phyloP scores from a whole-genome alignment of 2,797 vertebrate species.

The Pangasius djambal region DNA sequence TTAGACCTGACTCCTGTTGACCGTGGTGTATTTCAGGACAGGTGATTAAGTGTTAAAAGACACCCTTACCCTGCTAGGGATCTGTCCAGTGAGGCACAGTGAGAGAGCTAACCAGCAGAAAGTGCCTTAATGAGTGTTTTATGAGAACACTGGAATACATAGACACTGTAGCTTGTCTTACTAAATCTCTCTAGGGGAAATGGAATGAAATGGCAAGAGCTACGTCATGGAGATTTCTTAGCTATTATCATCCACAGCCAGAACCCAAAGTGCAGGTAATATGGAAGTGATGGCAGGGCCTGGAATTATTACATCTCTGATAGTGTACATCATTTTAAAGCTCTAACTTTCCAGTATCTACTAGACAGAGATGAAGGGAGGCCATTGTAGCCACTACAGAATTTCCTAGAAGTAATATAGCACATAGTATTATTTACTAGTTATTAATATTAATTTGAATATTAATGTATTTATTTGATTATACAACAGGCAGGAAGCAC shows the following conservation, averaged over 20 bases:
- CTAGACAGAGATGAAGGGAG: background rate
- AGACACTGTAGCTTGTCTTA: constrained; percentile 5
- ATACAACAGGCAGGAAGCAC: background rate
- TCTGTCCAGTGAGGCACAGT: constrained; percentile 12
- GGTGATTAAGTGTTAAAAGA: background rate
- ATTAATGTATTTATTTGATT: background rate
- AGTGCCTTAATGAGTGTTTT: constrained; percentile 44
- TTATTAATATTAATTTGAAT: background rate
- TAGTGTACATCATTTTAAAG: constrained; percentile 52
- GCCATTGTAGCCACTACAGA: background rate
- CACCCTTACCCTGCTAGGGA: constrained; percentile 8
- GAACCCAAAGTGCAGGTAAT: constrained; percentile 41
- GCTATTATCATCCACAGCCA: constrained; percentile 62
- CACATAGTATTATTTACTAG: background rate
- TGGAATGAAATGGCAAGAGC: constrained; percentile 50
- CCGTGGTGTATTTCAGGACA: background rate
- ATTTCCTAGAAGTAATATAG: constrained; percentile 1
- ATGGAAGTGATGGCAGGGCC: constrained; percentile 53
- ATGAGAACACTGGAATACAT: constrained; percentile 25
- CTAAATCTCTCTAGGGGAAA: constrained; percentile 54
- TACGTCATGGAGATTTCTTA: constrained; percentile 55
- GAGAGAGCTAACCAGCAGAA: constrained; percentile 38
- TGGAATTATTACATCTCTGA: constrained; percentile 63
- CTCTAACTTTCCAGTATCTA: constrained; percentile 38
- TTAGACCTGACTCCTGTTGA: background rate